phyloP scores from a whole-genome alignment of 2,888 invertebrate species.

The Apoda limacodes region DNA sequence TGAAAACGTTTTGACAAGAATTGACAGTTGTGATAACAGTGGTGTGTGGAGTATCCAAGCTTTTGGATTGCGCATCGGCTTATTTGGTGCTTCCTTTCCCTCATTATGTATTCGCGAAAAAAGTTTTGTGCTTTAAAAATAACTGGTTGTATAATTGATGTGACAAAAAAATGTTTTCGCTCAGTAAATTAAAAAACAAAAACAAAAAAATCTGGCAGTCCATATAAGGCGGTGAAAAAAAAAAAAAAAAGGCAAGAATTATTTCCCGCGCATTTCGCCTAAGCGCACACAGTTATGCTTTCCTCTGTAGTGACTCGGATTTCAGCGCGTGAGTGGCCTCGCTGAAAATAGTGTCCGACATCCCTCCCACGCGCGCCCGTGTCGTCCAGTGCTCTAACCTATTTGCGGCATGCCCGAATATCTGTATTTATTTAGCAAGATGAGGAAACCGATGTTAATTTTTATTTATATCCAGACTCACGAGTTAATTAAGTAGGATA shows the following conservation, averaged over 20 bases:
- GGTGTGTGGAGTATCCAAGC: slow-evolving; percentile 37
- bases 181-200: no score
- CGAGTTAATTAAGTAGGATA: no score
- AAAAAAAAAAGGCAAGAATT: no score
- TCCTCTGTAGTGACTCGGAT: slow-evolving; percentile 52
- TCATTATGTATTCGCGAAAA: no score
- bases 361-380: slow-evolving; percentile 28
- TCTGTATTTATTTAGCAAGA: slow-evolving; percentile 64
- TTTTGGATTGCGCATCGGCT: slow-evolving; percentile 28
- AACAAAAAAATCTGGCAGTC: no score
- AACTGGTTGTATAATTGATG: no score
- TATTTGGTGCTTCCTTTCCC: slow-evolving; percentile 34
- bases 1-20: slow-evolving; percentile 32
- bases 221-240: no score
- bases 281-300: no score
- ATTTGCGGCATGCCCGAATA: slow-evolving; percentile 61
- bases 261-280: no score
- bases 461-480: slow-evolving; percentile 55
- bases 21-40: slow-evolving; percentile 23
- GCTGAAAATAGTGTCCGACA: slow-evolving; percentile 61
- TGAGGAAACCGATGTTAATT: slow-evolving; percentile 58
- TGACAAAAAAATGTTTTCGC: no score
- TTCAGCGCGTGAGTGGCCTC: slow-evolving; percentile 58
- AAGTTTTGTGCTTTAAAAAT: no score
- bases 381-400: slow-evolving; percentile 40